A percentile compares a stretch with the other conserved stretches of the same genome.
Conservation (phyloP, 2,888 invertebrate species). For the Trachelus tabidus region DNA sequence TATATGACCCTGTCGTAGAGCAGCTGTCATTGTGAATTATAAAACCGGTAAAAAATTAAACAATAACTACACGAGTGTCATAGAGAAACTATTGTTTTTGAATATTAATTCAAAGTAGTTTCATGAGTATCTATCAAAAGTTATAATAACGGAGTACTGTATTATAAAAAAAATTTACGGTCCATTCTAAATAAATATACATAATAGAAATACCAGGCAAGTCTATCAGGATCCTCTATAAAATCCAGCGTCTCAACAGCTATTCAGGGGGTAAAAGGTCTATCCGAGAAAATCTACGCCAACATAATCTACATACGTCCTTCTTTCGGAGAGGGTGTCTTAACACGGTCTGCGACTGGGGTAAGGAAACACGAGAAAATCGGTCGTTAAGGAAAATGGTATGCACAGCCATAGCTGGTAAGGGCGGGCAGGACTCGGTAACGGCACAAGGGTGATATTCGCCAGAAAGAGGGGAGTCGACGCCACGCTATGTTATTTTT, state of each 20-base stretch:
- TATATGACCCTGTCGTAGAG: neutral
- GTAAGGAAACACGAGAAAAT: constrained; percentile 21
- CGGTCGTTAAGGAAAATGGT: constrained; percentile 40
- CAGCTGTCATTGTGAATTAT: neutral
- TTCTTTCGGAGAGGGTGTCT: neutral
- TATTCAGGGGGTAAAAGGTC: neutral
- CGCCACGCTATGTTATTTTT: constrained; percentile 46
- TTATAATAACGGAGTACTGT: neutral
- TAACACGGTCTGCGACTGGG: neutral
- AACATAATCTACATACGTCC: neutral
- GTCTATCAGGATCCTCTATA: neutral
- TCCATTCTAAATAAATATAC: neutral
- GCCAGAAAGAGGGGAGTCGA: constrained; percentile 22
- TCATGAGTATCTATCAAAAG: neutral
- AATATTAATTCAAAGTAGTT: neutral
- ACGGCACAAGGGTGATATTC: constrained; percentile 10
- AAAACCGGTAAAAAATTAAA: neutral
- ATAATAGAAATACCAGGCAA: neutral
- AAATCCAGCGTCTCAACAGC: neutral
- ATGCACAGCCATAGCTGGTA: constrained; percentile 30
- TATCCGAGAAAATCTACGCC: neutral
- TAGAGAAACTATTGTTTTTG: neutral
- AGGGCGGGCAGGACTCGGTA: neutral
- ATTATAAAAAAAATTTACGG: neutral
- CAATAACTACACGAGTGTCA: too few species aligned